These are phyloP conservation scores for Oryzias woworae DNA, from an alignment of 2,113 vertebrate genomes.

Conservation along the genomic window DNA sequence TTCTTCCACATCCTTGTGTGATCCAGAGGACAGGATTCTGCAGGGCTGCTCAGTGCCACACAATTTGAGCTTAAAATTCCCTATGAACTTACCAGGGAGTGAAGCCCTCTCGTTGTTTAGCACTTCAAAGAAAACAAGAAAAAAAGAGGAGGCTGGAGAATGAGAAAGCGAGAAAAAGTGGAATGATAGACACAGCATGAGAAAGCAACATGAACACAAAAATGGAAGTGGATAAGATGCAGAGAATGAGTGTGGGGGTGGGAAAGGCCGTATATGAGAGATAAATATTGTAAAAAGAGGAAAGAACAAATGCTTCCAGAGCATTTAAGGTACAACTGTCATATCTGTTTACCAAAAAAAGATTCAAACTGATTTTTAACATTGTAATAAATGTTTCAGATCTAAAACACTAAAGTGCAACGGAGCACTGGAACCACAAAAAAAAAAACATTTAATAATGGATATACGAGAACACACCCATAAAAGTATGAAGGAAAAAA, in stretches of 20 bases:
- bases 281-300: neutral
- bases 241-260: conserved; percentile 1
- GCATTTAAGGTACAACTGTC: conserved; percentile 30
- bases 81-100: conserved; percentile 50
- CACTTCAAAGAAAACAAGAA: conserved; percentile 68
- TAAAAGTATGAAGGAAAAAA: no score
- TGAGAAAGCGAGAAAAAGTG: neutral
- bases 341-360: conserved; percentile 5
- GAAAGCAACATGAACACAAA: conserved; percentile 25
- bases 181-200: conserved; percentile 35
- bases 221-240: conserved; percentile 31
- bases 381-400: no score
- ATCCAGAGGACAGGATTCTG: conserved; percentile 41
- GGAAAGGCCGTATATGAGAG: conserved; percentile 20
- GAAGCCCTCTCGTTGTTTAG: conserved; percentile 67
- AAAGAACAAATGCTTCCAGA: conserved; percentile 32
- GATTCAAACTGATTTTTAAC: conserved; percentile 27
- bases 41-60: conserved; percentile 40
- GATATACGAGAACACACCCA: no score
- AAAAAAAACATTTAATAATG: no score
- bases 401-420: no score
- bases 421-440: no score
- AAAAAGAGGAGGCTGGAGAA: conserved; percentile 13
- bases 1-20: conserved; percentile 19
- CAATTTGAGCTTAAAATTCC: conserved; percentile 50